A percentile compares a stretch with the other conserved stretches of the same genome.
phyloP scores from a whole-genome alignment of 2,797 vertebrate genomes.

The Remorina albescens region DNA sequence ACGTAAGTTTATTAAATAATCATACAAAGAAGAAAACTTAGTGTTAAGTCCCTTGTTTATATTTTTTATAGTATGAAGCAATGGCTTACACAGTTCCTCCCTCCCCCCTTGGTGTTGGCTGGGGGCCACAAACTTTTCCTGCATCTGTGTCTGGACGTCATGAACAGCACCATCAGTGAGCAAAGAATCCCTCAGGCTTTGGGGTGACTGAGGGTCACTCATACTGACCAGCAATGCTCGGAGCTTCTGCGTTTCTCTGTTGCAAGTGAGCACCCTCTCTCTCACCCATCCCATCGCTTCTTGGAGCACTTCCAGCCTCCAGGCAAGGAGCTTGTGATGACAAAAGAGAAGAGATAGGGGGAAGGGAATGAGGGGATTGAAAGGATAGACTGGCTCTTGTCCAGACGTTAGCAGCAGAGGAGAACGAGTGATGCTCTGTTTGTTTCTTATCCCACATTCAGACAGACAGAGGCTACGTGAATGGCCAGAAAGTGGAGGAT shows the following conservation, averaged over 20 bases:
- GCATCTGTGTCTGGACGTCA: slow-evolving; percentile 65
- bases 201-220: slow-evolving; percentile 48
- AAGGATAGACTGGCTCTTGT: slow-evolving; percentile 50
- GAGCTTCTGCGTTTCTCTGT: slow-evolving; percentile 46
- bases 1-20: too few relatives aligned
- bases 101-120: slow-evolving; percentile 22
- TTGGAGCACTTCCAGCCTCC: slow-evolving; percentile 56
- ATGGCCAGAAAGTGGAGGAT: slow-evolving; percentile 14
- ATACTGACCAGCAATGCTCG: slow-evolving; percentile 46
- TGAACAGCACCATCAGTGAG: slow-evolving; percentile 52
- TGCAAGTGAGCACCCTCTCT: slow-evolving; percentile 21
- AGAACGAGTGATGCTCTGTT: slow-evolving; percentile 39
- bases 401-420: slow-evolving; percentile 45
- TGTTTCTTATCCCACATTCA: slow-evolving; percentile 47
- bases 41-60: background rate
- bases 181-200: slow-evolving; percentile 48
- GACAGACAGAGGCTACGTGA: slow-evolving; percentile 9
- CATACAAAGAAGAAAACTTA: background rate
- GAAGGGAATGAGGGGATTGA: slow-evolving; percentile 32
- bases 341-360: slow-evolving; percentile 21
- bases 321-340: slow-evolving; percentile 55
- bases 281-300: background rate
- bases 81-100: slow-evolving; percentile 38
- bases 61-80: slow-evolving; percentile 37
- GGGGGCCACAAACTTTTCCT: slow-evolving; percentile 48